phyloP scores from a whole-genome alignment of 2,888 invertebrate species.

The Eupithecia pulchellata region DNA sequence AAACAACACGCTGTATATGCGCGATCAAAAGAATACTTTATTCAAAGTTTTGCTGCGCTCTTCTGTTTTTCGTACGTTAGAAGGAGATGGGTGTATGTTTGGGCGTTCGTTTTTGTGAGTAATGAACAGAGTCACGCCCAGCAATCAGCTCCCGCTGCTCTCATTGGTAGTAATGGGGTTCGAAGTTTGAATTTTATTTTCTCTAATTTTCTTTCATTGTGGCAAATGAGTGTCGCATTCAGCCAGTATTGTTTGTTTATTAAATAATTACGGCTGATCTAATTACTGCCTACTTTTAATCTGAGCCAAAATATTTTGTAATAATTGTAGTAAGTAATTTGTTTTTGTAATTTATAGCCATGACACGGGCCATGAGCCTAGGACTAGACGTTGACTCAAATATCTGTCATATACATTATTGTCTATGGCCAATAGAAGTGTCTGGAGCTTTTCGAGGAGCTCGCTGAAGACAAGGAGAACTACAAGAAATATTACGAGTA shows the following conservation, averaged over 20 bases:
- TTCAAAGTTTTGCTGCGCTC: conserved; percentile 52
- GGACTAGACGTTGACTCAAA: too few relatives aligned
- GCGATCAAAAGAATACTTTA: conserved; percentile 62
- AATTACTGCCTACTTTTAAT: conserved; percentile 5
- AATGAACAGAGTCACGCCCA: conserved; percentile 80
- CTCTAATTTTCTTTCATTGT: conserved; percentile 72
- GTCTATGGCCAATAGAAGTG: too few relatives aligned
- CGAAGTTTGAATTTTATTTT: conserved; percentile 74
- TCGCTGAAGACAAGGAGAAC: too few relatives aligned
- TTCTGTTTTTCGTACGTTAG: conserved; percentile 44
- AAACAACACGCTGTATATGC: conserved; percentile 66
- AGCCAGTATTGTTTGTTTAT: conserved; percentile 53
- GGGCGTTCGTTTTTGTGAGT: conserved; percentile 61
- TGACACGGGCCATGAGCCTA: too few relatives aligned
- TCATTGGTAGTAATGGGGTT: conserved; percentile 77
- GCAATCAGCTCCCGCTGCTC: conserved; percentile 69
- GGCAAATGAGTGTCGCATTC: conserved; percentile 56
- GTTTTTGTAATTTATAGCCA: too few relatives aligned
- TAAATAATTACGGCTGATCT: conserved; percentile 44
- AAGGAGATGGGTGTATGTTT: conserved; percentile 54
- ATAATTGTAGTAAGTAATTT: not conserved
- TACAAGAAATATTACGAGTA: too few relatives aligned
- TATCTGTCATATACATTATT: too few relatives aligned
- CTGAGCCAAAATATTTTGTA: not conserved
- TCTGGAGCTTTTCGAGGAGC: too few relatives aligned